These are phyloP conservation scores for Autographa gamma DNA, from an alignment of 2,888 invertebrate species.

Conservation along the genomic window DNA sequence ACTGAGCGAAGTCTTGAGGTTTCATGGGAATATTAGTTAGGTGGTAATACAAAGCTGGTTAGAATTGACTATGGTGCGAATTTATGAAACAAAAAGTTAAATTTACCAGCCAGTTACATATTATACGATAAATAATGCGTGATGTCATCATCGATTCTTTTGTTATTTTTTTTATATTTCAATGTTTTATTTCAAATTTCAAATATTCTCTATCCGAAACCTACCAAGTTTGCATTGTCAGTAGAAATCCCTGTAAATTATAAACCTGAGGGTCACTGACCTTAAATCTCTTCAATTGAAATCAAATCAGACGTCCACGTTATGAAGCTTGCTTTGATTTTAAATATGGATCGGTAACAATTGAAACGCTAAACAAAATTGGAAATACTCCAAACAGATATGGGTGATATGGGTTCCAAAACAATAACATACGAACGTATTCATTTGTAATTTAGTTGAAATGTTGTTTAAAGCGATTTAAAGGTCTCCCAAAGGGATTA, in stretches of 20 bases:
- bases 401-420: constrained; percentile 25
- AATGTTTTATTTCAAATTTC: no score
- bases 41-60: not conserved
- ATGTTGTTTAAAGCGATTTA: constrained; percentile 22
- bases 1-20: not conserved
- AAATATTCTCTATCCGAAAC: no score
- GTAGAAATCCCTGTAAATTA: not conserved
- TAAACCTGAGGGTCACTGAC: not conserved
- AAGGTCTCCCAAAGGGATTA: constrained; percentile 37
- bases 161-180: no score
- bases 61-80: not conserved
- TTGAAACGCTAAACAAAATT: constrained; percentile 32
- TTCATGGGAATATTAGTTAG: not conserved
- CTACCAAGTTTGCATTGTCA: no score
- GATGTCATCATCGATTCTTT: not conserved
- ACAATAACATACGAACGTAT: constrained; percentile 38
- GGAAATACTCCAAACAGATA: constrained; percentile 38
- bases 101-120: no score
- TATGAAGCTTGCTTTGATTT: not conserved
- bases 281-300: not conserved
- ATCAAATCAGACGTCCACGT: not conserved
- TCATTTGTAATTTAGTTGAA: constrained; percentile 43
- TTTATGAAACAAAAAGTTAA: no score
- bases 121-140: no score
- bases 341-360: not conserved